Evolutionary conservation across 2,113 vertebrate species (phyloP).

Genomic region (Sphaerodactylus townsendi): DNA sequence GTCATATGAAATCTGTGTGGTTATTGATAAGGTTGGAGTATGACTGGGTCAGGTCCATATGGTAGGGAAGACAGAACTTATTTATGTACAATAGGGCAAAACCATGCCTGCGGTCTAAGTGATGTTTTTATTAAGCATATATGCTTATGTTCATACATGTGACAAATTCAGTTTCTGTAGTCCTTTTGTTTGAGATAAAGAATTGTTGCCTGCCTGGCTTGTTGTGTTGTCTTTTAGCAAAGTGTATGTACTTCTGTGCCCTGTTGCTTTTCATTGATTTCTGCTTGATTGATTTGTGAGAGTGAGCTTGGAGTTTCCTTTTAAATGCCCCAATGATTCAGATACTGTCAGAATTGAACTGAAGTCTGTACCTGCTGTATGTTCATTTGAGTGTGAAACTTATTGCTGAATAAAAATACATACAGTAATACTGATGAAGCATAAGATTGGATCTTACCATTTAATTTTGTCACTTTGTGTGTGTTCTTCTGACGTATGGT

Average conservation of each 20-base stretch:
- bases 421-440: too few relatives aligned
- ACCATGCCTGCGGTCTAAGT: background rate
- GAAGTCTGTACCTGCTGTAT: background rate
- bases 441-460: too few relatives aligned
- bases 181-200: background rate
- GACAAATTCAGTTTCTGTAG: background rate
- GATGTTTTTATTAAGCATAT: background rate
- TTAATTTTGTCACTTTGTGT: too few relatives aligned
- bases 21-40: background rate
- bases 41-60: background rate
- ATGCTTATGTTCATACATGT: background rate
- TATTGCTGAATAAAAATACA: background rate
- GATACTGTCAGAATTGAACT: background rate
- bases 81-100: background rate
- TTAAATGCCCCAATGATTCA: background rate
- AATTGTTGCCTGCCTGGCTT: too few relatives aligned
- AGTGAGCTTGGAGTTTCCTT: too few relatives aligned
- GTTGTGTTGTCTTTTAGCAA: too few relatives aligned
- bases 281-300: background rate
- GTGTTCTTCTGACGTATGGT: too few relatives aligned
- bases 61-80: background rate
- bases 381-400: background rate
- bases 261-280: too few relatives aligned
- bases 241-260: too few relatives aligned
- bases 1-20: constrained; percentile 43